These are phyloP conservation scores for Latrodectus hesperus DNA, from an alignment of 2,888 invertebrate genomes.

Conservation along the genomic window DNA sequence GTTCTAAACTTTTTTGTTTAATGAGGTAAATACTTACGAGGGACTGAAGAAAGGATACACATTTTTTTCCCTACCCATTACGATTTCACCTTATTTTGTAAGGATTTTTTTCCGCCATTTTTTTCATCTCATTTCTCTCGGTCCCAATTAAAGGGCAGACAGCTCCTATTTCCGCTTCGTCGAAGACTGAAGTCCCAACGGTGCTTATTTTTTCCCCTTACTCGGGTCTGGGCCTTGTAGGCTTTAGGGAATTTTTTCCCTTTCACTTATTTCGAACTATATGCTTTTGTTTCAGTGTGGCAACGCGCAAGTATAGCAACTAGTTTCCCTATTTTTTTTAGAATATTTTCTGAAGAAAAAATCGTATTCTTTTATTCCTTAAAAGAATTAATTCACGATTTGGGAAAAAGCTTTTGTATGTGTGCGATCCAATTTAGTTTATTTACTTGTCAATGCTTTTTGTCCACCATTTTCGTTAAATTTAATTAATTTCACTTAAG, in stretches of 20 bases:
- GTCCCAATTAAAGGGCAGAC: constrained; percentile 51
- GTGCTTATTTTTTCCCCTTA: constrained; percentile 21
- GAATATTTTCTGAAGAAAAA: not conserved
- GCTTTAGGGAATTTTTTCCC: constrained; percentile 10
- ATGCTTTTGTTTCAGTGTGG: constrained; percentile 16
- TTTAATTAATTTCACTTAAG: no score
- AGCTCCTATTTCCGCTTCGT: constrained; percentile 39
- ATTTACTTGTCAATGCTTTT: not conserved
- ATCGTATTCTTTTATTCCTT: not conserved
- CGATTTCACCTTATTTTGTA: constrained; percentile 13
- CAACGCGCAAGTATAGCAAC: not conserved
- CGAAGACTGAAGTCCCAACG: constrained; percentile 32
- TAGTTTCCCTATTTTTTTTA: not conserved
- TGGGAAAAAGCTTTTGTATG: not conserved
- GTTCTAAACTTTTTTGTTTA: constrained; percentile 20
- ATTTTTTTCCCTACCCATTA: constrained; percentile 23
- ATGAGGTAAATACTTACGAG: constrained; percentile 49
- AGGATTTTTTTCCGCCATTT: constrained; percentile 10
- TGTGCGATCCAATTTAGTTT: constrained; percentile 23
- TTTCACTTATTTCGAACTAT: not conserved
- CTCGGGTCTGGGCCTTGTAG: not conserved
- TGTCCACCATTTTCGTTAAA: no score
- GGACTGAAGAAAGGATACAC: not conserved
- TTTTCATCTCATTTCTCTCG: constrained; percentile 13
- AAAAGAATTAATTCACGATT: not conserved